A percentile compares a stretch with the other conserved stretches of the same genome.
phyloP scores from a whole-genome alignment of 2,888 invertebrate species.

The Eristalis intricaria region DNA sequence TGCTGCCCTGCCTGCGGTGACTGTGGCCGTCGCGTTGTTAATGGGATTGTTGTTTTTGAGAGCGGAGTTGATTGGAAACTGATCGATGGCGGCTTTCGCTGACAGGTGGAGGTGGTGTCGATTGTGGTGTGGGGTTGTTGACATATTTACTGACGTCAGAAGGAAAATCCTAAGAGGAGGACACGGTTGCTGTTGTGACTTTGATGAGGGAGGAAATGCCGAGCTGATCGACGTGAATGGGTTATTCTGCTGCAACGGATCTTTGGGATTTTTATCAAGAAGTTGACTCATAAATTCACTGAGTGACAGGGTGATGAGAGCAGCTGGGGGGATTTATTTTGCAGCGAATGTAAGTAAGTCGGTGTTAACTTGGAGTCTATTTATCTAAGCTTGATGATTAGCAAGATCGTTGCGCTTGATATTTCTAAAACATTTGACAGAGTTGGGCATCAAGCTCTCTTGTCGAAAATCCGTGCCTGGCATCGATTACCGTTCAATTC shows the following conservation, averaged over 20 bases:
- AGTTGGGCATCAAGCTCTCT: no score
- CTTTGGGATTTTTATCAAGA: background rate
- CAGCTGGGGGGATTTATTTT: background rate
- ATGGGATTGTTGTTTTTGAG: conserved; percentile 50
- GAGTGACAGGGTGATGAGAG: background rate
- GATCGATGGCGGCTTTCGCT: conserved; percentile 6
- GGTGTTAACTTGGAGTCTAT: no score
- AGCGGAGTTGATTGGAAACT: conserved; percentile 44
- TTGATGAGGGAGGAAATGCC: background rate
- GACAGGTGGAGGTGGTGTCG: background rate
- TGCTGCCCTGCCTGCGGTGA: no score
- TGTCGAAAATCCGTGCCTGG: no score
- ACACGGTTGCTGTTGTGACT: background rate
- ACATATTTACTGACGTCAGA: conserved; percentile 54
- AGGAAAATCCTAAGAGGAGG: conserved; percentile 48
- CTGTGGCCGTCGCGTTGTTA: conserved; percentile 34
- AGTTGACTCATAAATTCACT: background rate
- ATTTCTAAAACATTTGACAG: no score
- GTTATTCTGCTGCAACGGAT: background rate
- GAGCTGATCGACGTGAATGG: background rate
- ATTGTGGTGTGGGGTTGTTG: conserved; percentile 3
- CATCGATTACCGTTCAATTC: no score
- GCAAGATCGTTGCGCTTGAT: no score
- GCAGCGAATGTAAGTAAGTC: background rate
- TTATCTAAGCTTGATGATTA: no score